Conservation (phyloP, 2,888 invertebrate species). For the Drosophila silvestris region DNA sequence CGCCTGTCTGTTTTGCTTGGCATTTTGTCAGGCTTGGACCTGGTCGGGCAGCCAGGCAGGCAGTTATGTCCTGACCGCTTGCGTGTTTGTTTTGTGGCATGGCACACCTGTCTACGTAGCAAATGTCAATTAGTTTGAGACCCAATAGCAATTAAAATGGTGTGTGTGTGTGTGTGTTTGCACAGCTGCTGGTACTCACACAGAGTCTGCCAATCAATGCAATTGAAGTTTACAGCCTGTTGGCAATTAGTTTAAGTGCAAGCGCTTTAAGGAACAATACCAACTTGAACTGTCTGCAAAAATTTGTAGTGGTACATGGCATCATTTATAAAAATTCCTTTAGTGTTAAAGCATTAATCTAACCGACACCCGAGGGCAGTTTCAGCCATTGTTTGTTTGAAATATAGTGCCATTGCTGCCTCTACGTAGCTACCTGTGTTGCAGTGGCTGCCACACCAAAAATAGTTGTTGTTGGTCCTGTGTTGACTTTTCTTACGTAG, state of each 20-base stretch:
- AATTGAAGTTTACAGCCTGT: slow-evolving; percentile 36
- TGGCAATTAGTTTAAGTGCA: slow-evolving; percentile 61
- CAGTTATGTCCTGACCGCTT: slow-evolving; percentile 7
- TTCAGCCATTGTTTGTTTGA: slow-evolving; percentile 3
- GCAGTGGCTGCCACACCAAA: slow-evolving; percentile 28
- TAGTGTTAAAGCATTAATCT: slow-evolving; percentile 74
- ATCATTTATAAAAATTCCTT: slow-evolving; percentile 79
- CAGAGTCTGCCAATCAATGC: slow-evolving; percentile 34
- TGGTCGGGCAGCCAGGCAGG: not conserved
- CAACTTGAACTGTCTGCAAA: slow-evolving; percentile 27
- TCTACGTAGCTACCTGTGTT: not conserved
- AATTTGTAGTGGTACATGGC: slow-evolving; percentile 39
- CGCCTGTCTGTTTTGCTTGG: slow-evolving; percentile 35
- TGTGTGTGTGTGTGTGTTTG: slow-evolving; percentile 33
- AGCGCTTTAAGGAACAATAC: slow-evolving; percentile 28
- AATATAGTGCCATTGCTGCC: not conserved
- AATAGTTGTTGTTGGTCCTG: slow-evolving; percentile 51
- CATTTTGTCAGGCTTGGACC: slow-evolving; percentile 43
- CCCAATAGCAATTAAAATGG: slow-evolving; percentile 67
- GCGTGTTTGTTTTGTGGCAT: slow-evolving; percentile 43
- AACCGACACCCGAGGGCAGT: slow-evolving; percentile 36
- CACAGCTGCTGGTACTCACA: slow-evolving; percentile 33
- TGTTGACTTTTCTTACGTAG: slow-evolving; percentile 10
- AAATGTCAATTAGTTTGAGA: slow-evolving; percentile 71
- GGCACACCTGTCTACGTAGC: slow-evolving; percentile 65